These are phyloP conservation scores for Lagria hirta DNA, from an alignment of 2,888 invertebrate genomes.

Conservation along the genomic window DNA sequence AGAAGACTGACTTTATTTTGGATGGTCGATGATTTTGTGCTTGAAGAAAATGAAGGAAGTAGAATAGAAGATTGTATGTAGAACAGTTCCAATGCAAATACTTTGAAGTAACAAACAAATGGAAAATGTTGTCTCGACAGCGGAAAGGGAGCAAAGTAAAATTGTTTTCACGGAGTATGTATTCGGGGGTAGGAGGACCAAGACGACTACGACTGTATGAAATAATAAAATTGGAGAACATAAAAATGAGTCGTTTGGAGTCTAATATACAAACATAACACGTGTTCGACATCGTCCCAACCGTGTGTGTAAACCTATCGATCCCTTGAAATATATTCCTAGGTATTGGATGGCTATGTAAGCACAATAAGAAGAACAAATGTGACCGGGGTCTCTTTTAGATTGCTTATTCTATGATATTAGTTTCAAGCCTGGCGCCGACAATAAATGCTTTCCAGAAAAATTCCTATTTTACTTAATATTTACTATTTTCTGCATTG, in stretches of 20 bases:
- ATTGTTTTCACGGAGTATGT: slow-evolving; percentile 15
- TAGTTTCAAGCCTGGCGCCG: slow-evolving; percentile 29
- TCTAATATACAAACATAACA: slow-evolving; percentile 38
- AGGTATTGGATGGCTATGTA: slow-evolving; percentile 49
- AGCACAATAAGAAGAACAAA: slow-evolving; percentile 50
- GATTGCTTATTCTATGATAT: slow-evolving; percentile 49
- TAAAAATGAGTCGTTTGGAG: slow-evolving; percentile 35
- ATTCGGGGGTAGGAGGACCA: slow-evolving; percentile 6
- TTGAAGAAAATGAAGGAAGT: too few species aligned
- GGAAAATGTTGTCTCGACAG: too few species aligned
- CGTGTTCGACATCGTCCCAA: slow-evolving; percentile 33
- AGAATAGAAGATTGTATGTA: too few species aligned
- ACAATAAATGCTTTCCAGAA: slow-evolving; percentile 9
- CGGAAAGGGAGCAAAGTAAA: slow-evolving; percentile 11
- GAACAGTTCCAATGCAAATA: too few species aligned
- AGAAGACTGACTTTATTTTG: too few species aligned
- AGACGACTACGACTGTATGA: slow-evolving; percentile 25
- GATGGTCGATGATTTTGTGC: too few species aligned
- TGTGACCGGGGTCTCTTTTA: slow-evolving; percentile 44
- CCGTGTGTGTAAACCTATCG: slow-evolving; percentile 42
- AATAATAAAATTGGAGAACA: slow-evolving; percentile 30
- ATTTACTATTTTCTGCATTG: too few species aligned
- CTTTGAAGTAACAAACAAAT: too few species aligned
- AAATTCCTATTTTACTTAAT: too few species aligned
- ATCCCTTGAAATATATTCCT: slow-evolving; percentile 45